These are phyloP conservation scores for Amphibalanus amphitrite DNA, from an alignment of 1,140 invertebrate genomes.

Conservation along the genomic window DNA sequence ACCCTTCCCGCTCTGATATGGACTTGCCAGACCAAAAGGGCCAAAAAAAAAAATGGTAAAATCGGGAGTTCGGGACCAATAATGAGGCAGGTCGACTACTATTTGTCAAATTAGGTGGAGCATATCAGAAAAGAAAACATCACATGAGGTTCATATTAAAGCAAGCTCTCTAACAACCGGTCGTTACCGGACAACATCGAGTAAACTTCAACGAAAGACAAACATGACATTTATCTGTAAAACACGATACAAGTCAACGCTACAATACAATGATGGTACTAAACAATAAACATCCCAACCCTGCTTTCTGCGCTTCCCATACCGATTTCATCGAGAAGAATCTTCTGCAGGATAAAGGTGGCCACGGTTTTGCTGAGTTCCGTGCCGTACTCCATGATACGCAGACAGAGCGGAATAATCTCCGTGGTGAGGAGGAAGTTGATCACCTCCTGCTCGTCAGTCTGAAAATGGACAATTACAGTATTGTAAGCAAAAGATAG, in stretches of 20 bases:
- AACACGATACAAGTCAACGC: not conserved
- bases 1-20: too few relatives aligned
- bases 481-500: too few relatives aligned
- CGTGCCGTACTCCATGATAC: constrained; percentile 98
- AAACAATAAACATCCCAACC: not conserved
- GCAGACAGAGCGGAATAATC: constrained; percentile 89
- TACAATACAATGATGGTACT: not conserved
- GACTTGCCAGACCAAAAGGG: too few relatives aligned
- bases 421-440: constrained; percentile 95
- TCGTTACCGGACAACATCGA: not conserved
- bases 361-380: too few relatives aligned
- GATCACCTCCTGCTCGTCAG: constrained; percentile 98
- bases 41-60: too few relatives aligned
- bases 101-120: too few relatives aligned
- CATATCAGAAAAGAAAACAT: too few relatives aligned
- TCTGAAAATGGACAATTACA: constrained; percentile 33
- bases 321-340: constrained; percentile 94
- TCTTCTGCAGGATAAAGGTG: constrained; percentile 99
- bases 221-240: not conserved
- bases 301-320: constrained; percentile 33
- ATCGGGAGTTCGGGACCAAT: too few relatives aligned
- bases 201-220: not conserved
- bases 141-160: too few relatives aligned
- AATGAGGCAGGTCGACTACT: too few relatives aligned
- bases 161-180: too few relatives aligned